A percentile compares a stretch with the other conserved stretches of the same genome.
phyloP scores from a whole-genome alignment of 2,113 vertebrate species.

The Cathartes aura region DNA sequence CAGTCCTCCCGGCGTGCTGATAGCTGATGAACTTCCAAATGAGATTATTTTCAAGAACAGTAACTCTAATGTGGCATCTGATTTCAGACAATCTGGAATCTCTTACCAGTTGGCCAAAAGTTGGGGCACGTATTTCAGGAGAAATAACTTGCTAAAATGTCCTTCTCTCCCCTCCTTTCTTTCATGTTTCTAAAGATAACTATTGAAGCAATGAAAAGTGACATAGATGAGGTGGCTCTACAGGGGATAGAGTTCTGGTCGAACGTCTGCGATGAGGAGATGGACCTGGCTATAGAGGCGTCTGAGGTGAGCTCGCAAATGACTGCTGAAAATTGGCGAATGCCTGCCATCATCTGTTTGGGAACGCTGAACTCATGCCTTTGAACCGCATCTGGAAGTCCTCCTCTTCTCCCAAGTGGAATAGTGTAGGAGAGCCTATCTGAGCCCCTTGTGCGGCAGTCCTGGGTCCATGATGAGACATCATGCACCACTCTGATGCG shows the following conservation, averaged over 20 bases:
- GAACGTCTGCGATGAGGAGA: constrained; percentile 98
- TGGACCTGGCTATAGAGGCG: constrained; percentile 97
- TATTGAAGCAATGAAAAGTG: constrained; percentile 98
- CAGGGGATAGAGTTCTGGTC: constrained; percentile 99
- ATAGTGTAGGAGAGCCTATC: neutral
- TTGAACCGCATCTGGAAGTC: neutral
- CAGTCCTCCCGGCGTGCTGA: neutral
- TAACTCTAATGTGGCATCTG: accelerated
- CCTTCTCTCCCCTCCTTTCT: neutral
- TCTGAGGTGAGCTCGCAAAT: constrained; percentile 84
- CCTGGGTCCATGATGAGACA: neutral
- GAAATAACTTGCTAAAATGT: neutral
- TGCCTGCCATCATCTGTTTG: accelerated
- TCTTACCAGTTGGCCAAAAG: accelerated
- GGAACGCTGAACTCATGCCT: accelerated
- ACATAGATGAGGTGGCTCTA: constrained; percentile 96
- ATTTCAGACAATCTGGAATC: accelerated
- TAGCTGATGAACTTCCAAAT: neutral
- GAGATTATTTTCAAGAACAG: neutral
- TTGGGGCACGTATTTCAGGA: accelerated
- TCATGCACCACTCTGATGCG: neutral
- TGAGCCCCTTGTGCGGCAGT: neutral
- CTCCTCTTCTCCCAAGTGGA: neutral
- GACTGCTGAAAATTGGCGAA: accelerated
- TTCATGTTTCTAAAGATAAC: constrained; percentile 84